Conservation (phyloP, 1,140 invertebrate species). For the Diplogasteroides magnus region DNA sequence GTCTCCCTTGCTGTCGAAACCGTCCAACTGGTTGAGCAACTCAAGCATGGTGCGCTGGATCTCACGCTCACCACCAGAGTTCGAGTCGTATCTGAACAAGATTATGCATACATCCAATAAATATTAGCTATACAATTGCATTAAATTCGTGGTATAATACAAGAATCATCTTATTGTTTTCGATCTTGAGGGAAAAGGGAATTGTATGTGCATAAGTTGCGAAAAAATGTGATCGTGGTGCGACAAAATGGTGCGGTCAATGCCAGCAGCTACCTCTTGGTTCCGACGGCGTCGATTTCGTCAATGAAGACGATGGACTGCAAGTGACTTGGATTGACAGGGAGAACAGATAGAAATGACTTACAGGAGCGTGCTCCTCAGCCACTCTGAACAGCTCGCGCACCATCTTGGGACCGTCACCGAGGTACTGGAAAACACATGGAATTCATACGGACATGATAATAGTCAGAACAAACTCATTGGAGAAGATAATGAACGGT, state of each 20-base stretch:
- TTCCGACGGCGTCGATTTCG: slow-evolving; percentile 99
- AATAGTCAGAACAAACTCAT: no score
- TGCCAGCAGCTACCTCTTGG: slow-evolving; percentile 77
- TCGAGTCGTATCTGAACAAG: slow-evolving; percentile 76
- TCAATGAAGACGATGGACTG: slow-evolving; percentile 97
- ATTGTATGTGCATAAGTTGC: no score
- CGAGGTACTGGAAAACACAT: slow-evolving; percentile 85
- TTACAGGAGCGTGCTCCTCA: slow-evolving; percentile 87
- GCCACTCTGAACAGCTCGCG: slow-evolving; percentile 94
- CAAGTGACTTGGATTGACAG: slow-evolving; percentile 17
- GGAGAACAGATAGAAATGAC: slow-evolving; percentile 16
- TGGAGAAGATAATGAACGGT: no score
- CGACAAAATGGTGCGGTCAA: no score
- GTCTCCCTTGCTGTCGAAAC: slow-evolving; percentile 92
- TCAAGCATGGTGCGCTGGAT: slow-evolving; percentile 99
- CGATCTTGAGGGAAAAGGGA: no score
- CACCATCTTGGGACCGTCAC: slow-evolving; percentile 97
- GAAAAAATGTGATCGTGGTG: no score
- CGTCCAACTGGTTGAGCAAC: slow-evolving; percentile 94
- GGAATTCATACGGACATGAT: no score
- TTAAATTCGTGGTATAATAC: no score
- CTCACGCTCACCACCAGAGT: slow-evolving; percentile 97
- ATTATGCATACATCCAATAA: background rate
- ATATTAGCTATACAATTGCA: no score
- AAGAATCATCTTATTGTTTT: no score